Conservation (phyloP, 2,113 vertebrate species). For the Coregonus clupeaformis region DNA sequence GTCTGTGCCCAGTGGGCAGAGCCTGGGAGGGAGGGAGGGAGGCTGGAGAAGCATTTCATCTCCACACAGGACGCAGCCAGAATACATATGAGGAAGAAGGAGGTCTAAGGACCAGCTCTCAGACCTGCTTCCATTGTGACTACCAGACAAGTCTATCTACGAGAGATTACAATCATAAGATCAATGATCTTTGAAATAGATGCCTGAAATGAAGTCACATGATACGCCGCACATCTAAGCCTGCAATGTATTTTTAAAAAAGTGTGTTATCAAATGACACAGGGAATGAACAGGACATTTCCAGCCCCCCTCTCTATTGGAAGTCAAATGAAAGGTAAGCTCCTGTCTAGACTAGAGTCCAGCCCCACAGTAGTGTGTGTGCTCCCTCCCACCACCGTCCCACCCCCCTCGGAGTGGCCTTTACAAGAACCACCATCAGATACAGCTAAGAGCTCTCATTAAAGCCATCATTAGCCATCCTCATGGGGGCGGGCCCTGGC, state of each 20-base stretch:
- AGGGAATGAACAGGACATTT: constrained; percentile 1
- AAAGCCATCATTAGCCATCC: constrained; percentile 47
- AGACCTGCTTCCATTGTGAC: background rate
- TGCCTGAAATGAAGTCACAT: constrained; percentile 4
- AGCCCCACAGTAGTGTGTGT: background rate
- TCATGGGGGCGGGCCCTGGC: constrained; percentile 18
- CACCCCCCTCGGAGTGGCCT: constrained; percentile 22
- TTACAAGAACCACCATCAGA: constrained; percentile 39
- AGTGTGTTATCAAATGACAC: constrained; percentile 4
- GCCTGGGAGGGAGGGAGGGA: too few relatives aligned
- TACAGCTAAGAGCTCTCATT: constrained; percentile 45
- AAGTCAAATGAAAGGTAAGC: constrained; percentile 2
- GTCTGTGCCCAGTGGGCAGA: too few relatives aligned
- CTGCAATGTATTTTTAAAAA: background rate
- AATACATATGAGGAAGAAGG: constrained; percentile 4
- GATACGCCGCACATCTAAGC: constrained; percentile 1
- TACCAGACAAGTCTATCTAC: background rate
- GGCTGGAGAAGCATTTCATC: too few relatives aligned
- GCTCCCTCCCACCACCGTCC: background rate
- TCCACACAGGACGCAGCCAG: background rate
- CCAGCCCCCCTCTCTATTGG: background rate
- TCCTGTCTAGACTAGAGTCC: background rate
- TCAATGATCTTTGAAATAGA: constrained; percentile 8
- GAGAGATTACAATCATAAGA: background rate
- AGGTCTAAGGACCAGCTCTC: constrained; percentile 4